Base-by-base conservation (phyloP, 2,888 invertebrate species). In the Slavum lentiscoides region DNA sequence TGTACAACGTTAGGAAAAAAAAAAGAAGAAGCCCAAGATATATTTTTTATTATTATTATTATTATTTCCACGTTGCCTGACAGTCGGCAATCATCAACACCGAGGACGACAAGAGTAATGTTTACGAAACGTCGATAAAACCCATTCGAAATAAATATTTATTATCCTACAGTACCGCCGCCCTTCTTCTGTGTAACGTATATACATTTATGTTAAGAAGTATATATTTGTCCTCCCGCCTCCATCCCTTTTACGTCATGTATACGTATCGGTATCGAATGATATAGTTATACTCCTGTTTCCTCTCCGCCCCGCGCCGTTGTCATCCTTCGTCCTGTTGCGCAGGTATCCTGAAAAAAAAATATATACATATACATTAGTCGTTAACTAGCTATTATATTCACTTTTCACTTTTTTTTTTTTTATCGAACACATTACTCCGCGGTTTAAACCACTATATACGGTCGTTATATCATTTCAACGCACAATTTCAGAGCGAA, bases 91-190 rank as follows among this genome's bases (percentile, higher is more conserved):
- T 43, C 58, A 67, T 67, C 58, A 59, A 58, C 43, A 2, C 19
- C 15, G 21, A 0, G 43, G 30, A 30, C 30, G 30, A 43, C 15
- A 67, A 66, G 17, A 74, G 23, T 75, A 59, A 75, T 75, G 67
- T 67, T 75, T 67, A 75, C 75, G 67, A 23, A 75, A 39, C 43
- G 75, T 43, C 59, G 59, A 67, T 75, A 75, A n/a, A 75, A 75
- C 58, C 59, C 43, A 49, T 67, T 67, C 59, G 58, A 68, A 75
- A 75, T 75, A 75, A 75, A 75, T 75, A 75, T 75, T 59, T 75
- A 75, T 75, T 67, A 67, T 58, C 58, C 4, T 30, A 4, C 4
- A 30, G 4, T 4, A 30, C 30, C 23, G 9, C 58, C 19, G 58
- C n/a, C 23, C 58, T 59, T 39, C 21, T 55, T 39, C 21, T 55